phyloP scores from a whole-genome alignment of 2,113 vertebrate species.

The Bambusicola thoracicus region DNA sequence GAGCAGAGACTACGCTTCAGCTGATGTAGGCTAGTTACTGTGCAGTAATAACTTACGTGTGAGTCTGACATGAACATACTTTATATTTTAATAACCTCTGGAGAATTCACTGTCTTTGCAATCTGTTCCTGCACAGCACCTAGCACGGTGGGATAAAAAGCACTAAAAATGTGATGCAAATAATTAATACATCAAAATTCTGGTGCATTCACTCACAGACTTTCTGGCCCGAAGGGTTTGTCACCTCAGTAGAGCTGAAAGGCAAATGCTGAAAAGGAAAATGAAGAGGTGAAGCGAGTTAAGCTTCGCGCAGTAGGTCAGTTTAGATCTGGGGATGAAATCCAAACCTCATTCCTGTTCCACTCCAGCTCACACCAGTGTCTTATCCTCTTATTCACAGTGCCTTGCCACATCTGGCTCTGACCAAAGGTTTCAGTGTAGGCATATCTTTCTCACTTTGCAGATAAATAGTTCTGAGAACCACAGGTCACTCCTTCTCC shows the following conservation, averaged over 20 bases:
- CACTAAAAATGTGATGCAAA: constrained; percentile 12
- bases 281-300: neutral
- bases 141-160: constrained; percentile 9
- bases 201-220: neutral
- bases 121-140: constrained; percentile 4
- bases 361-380: neutral
- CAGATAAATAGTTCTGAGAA: neutral
- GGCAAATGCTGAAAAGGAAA: constrained; percentile 11
- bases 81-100: constrained; percentile 58
- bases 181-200: constrained; percentile 33
- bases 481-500: neutral
- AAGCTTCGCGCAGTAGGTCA: neutral
- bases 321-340: constrained; percentile 33
- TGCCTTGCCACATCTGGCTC: neutral
- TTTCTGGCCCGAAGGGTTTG: neutral
- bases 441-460: neutral
- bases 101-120: constrained; percentile 33
- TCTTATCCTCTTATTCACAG: neutral
- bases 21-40: constrained; percentile 15
- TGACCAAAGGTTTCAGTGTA: neutral
- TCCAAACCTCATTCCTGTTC: neutral
- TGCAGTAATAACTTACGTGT: constrained; percentile 55
- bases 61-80: constrained; percentile 38
- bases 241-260: constrained; percentile 11
- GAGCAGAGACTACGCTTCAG: neutral